A percentile compares a stretch with the other conserved stretches of the same genome.
These are phyloP conservation scores for Ctenochaetus hawaiiensis DNA, from an alignment of 2,797 vertebrate species.

Conservation along the genomic window DNA sequence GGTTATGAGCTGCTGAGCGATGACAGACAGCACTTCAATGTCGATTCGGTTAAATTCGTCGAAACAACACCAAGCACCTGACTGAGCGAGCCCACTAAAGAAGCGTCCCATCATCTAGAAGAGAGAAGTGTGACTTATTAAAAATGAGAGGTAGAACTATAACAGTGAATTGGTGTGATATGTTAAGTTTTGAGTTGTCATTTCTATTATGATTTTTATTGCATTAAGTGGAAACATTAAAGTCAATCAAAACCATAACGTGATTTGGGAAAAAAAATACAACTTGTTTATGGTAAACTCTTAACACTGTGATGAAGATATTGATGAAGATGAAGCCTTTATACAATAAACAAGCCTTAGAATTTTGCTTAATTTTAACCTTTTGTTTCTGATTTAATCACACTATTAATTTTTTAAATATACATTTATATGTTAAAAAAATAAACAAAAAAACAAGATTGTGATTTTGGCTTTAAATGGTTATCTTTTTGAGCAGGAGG, in stretches of 20 bases:
- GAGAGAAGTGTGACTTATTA: slow-evolving; percentile 20
- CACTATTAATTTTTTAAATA: too few relatives aligned
- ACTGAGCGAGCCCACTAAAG: slow-evolving; percentile 92
- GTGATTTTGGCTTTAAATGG: background rate
- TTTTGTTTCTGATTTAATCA: too few relatives aligned
- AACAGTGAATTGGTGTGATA: background rate
- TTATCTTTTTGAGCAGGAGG: background rate
- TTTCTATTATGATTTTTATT: background rate
- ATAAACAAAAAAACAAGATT: background rate
- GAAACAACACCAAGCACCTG: slow-evolving; percentile 93
- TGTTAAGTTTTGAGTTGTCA: background rate
- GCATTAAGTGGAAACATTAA: background rate
- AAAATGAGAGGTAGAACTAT: background rate
- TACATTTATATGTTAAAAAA: background rate
- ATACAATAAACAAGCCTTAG: too few relatives aligned
- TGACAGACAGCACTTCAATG: slow-evolving; percentile 91
- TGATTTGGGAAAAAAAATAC: background rate
- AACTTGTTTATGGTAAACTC: background rate
- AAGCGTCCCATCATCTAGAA: slow-evolving; percentile 92
- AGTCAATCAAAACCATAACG: background rate
- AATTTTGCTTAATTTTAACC: too few relatives aligned
- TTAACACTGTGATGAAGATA: background rate
- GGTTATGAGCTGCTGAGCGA: slow-evolving; percentile 91
- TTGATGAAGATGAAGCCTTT: too few relatives aligned
- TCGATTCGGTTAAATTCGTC: slow-evolving; percentile 93